These are phyloP conservation scores for Lepidurus couesii DNA, from an alignment of 1,140 invertebrate species.

Conservation along the genomic window DNA sequence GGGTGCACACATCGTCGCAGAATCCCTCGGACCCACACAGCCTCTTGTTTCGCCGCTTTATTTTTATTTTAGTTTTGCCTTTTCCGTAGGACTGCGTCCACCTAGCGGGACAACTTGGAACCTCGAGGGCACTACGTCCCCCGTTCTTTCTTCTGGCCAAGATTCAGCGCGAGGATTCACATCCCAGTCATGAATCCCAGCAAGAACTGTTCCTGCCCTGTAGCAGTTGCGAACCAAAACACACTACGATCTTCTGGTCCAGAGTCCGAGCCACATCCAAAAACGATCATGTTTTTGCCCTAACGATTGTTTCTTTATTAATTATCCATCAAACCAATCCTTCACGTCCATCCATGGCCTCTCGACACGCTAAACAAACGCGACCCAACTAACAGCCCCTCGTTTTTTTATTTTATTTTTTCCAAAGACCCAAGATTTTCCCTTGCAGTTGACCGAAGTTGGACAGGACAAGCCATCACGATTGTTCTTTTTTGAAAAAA, in stretches of 20 bases:
- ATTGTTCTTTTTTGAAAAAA: not conserved
- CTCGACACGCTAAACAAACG: slow-evolving; percentile 17
- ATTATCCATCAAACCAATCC: not conserved
- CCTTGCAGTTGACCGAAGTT: not conserved
- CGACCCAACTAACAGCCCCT: not conserved
- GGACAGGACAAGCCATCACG: not conserved
- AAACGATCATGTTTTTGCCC: not conserved
- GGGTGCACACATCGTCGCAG: slow-evolving; percentile 4
- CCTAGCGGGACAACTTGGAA: not conserved
- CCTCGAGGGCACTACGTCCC: not conserved
- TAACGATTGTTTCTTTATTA: not conserved
- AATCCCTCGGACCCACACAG: slow-evolving; percentile 4
- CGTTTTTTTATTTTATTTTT: not conserved
- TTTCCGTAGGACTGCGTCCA: not conserved
- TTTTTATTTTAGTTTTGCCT: not conserved
- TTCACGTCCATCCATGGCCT: slow-evolving; percentile 21
- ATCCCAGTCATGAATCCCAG: too few relatives aligned
- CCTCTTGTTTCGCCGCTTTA: slow-evolving; percentile 9
- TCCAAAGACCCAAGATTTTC: not conserved
- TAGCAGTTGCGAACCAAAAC: not conserved
- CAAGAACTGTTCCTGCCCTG: too few relatives aligned
- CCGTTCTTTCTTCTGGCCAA: too few relatives aligned
- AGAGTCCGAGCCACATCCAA: slow-evolving; percentile 6
- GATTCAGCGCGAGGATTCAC: too few relatives aligned
- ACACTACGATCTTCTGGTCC: not conserved